Percentiles rank a stretch among this genome's conserved stretches.
Evolutionary conservation across 2,113 vertebrate species (phyloP).

Genomic region (Chloroceryle aenea): DNA sequence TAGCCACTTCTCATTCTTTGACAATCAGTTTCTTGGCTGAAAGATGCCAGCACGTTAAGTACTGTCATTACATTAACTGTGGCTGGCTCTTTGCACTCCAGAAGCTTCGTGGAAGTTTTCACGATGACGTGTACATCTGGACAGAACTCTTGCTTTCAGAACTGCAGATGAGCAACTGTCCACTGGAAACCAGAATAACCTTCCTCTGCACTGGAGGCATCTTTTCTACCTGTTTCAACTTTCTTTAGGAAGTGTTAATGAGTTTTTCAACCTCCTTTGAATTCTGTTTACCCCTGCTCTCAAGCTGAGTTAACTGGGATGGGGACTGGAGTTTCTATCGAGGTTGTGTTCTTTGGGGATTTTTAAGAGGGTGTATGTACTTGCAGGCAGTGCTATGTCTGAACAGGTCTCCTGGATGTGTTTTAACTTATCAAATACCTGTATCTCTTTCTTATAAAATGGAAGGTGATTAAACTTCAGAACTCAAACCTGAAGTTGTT

Average conservation of each 20-base stretch:
- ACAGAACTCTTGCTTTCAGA: background rate
- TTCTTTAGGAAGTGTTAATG: background rate
- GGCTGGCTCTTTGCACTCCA: background rate
- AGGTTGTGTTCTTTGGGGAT: background rate
- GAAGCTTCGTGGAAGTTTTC: background rate
- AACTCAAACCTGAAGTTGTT: background rate
- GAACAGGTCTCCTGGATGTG: background rate
- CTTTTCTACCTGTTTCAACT: accelerated
- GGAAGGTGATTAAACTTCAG: background rate
- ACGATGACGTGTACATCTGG: accelerated
- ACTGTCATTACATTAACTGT: accelerated
- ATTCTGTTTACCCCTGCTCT: background rate
- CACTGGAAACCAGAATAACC: background rate
- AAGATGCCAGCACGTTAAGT: background rate
- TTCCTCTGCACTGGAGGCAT: background rate
- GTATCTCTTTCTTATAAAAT: background rate
- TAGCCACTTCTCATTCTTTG: background rate
- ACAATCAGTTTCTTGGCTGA: background rate
- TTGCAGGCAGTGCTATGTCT: background rate
- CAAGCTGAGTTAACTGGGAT: background rate
- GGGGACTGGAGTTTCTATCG: background rate
- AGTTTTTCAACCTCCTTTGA: background rate
- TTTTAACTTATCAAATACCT: background rate
- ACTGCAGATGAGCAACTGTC: accelerated
- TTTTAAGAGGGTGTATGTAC: background rate